Evolutionary conservation across 2,113 vertebrate species (phyloP).

Genomic region (Megalops atlanticus): DNA sequence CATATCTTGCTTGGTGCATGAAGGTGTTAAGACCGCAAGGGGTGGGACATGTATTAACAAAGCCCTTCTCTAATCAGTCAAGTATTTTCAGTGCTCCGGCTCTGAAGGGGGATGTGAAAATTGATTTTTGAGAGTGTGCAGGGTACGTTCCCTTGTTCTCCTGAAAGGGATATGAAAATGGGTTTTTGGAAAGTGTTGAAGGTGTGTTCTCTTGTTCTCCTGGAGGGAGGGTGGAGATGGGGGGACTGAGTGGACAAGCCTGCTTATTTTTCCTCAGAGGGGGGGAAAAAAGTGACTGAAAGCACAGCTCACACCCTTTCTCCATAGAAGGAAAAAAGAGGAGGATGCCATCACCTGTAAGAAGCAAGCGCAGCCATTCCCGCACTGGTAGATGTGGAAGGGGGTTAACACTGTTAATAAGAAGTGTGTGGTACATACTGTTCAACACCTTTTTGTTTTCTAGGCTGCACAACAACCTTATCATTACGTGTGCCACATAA

Average conservation of each 20-base stretch:
- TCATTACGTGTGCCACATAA: not conserved
- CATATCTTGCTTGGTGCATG: constrained; percentile 35
- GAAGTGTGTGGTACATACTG: no score
- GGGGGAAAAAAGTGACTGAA: no score
- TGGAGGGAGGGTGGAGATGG: not conserved
- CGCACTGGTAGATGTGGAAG: no score
- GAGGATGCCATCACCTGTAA: no score
- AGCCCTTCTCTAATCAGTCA: not conserved
- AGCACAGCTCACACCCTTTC: no score
- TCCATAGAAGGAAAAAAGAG: no score
- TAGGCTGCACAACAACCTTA: no score
- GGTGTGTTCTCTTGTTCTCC: not conserved
- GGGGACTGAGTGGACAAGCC: not conserved
- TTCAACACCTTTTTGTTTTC: no score
- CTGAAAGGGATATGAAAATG: not conserved
- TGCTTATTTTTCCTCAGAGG: not conserved
- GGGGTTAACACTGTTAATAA: no score
- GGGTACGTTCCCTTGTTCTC: not conserved
- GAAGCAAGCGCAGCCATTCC: no score
- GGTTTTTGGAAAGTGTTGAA: not conserved
- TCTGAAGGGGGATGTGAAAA: not conserved
- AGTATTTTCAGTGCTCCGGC: not conserved
- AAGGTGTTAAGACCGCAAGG: constrained; percentile 25
- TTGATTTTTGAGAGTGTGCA: not conserved
- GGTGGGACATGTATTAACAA: constrained; percentile 17